Base-by-base conservation (phyloP, 2,797 vertebrate genomes). In the Coccyzus lansbergi region DNA sequence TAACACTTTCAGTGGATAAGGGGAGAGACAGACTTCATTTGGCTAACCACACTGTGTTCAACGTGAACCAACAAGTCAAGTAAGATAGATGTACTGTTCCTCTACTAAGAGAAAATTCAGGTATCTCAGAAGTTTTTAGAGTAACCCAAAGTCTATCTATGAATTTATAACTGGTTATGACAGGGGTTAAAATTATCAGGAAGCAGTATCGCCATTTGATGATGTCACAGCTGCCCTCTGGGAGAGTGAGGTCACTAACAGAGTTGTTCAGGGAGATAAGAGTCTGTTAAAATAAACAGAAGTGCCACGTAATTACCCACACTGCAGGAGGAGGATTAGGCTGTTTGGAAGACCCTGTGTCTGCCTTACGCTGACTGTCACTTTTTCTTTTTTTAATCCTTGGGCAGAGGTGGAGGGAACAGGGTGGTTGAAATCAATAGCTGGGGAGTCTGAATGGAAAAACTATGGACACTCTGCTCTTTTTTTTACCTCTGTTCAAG, bases 271-370 rank as follows among this genome's bases (percentile, higher is more conserved):
- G 89, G 95, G 93, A 97, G 98, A 98, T 98, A 98, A 98, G 97
- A 92, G 96, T 63, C 96, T 96, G 95, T 97, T 97, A 98, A 97
- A 98, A 98, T 96, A 98, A 98, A 98, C 98, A 98, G 90, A 69
- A 95, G 95, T 96, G 97, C 98, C 92, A 93, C 91, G 83, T 97
- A 98, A 98, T 97, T 97, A 94, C 97, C 93, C 95, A 97, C 97
- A 97, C 97, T 96, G 97, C 97, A 96, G 96, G 80, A 98, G 97
- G 96, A 98, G 97, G 96, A 98, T 97, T 97, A 97, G 93, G 86
- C 92, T 96, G 95, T 97, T 97, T 94, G 97, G 97, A 97, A 97
- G 97, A 97, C 97, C 96, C 95, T 42, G 62, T 33, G 80, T 95
- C 96, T 96, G 95, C 91, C 91, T 94, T 81, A 29, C 6, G 15